These are phyloP conservation scores for Cynocephalus volans DNA, from an alignment of 2,113 vertebrate genomes.

Conservation along the genomic window DNA sequence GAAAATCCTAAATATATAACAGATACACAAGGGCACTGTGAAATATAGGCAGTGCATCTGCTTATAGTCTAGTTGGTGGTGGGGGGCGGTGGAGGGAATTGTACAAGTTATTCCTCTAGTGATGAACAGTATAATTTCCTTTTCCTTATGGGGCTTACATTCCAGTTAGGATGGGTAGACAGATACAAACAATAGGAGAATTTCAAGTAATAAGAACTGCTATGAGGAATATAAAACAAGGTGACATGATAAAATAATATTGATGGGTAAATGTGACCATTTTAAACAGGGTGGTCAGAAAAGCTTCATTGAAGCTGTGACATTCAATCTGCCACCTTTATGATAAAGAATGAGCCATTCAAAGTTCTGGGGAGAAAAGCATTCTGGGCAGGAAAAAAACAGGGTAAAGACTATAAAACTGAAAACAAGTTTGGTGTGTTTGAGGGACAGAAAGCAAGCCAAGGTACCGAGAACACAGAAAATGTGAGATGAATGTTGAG, in stretches of 20 bases:
- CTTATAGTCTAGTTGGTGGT: not conserved
- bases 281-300: not conserved
- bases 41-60: not conserved
- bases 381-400: not conserved
- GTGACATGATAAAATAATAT: not conserved
- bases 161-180: not conserved
- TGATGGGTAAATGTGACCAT: not conserved
- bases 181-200: not conserved
- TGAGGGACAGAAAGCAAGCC: not conserved
- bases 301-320: not conserved
- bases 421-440: not conserved
- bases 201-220: not conserved
- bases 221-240: not conserved
- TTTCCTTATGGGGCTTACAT: not conserved
- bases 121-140: not conserved
- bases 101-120: not conserved
- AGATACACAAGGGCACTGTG: not conserved
- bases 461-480: not conserved
- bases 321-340: not conserved
- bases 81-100: accelerated
- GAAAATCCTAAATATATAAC: constrained; percentile 63
- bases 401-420: not conserved
- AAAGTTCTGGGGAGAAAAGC: not conserved
- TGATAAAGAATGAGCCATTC: not conserved
- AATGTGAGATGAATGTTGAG: not conserved